Evolutionary conservation across 2,888 invertebrate genomes (phyloP).

Genomic region (Epinotia demarniana): DNA sequence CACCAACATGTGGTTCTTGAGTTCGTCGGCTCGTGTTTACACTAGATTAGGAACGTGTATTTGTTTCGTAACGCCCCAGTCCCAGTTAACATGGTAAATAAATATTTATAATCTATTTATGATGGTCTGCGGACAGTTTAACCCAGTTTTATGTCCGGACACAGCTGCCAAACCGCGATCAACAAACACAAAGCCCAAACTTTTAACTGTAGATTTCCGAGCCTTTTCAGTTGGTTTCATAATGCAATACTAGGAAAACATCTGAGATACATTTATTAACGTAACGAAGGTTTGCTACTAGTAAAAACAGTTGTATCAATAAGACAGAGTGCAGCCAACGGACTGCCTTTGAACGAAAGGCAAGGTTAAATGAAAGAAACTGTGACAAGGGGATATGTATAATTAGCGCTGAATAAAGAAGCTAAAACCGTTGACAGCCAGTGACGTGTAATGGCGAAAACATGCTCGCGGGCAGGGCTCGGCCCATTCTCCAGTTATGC

Average conservation of each 20-base stretch:
- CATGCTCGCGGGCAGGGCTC: not conserved
- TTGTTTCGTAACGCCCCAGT: conserved; percentile 24
- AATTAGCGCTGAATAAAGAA: not conserved
- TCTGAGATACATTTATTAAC: not conserved
- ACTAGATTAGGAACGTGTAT: conserved; percentile 15
- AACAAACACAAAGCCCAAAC: conserved; percentile 21
- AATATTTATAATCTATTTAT: conserved; percentile 42
- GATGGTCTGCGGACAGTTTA: conserved; percentile 35
- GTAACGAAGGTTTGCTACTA: not conserved
- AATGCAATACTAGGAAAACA: not conserved
- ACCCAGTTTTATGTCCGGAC: conserved; percentile 30
- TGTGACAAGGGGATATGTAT: no score
- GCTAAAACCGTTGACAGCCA: not conserved
- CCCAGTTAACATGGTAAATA: conserved; percentile 32
- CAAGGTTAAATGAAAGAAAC: no score
- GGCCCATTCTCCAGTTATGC: not conserved
- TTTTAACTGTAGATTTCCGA: conserved; percentile 18
- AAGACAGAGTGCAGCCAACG: no score
- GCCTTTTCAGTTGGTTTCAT: not conserved
- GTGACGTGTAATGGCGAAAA: conserved; percentile 12
- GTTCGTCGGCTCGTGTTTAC: conserved; percentile 24
- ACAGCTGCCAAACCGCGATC: conserved; percentile 35
- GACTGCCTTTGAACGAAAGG: no score
- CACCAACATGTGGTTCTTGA: conserved; percentile 17
- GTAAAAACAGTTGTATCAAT: not conserved